Conservation (phyloP, 2,113 vertebrate species). For the Varanus komodoensis region DNA sequence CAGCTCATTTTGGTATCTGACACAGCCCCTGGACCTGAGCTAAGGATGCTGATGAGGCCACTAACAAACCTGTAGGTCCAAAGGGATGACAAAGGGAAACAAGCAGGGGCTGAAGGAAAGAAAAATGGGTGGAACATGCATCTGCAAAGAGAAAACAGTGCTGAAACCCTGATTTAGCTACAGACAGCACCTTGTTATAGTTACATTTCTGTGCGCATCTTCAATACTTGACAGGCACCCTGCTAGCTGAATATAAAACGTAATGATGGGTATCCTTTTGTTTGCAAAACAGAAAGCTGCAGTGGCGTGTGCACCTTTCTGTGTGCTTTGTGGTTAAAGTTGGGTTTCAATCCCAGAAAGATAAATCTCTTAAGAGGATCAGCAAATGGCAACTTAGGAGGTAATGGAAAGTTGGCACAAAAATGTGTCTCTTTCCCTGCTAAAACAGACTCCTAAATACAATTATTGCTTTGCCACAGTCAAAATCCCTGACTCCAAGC, state of each 20-base stretch:
- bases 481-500: constrained; percentile 14
- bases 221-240: not conserved
- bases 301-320: not conserved
- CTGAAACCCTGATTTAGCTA: not conserved
- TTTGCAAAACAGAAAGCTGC: not conserved
- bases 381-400: not conserved
- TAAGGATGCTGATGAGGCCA: too few relatives aligned
- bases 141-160: not conserved
- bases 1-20: too few relatives aligned
- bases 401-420: constrained; percentile 5
- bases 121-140: too few relatives aligned
- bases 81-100: too few relatives aligned
- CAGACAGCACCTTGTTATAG: not conserved
- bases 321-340: not conserved
- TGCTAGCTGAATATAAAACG: not conserved
- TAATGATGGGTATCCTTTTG: not conserved
- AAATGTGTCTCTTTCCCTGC: not conserved
- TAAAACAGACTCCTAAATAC: constrained; percentile 2
- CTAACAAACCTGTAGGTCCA: too few relatives aligned
- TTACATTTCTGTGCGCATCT: not conserved
- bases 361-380: constrained; percentile 33
- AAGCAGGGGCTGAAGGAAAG: too few relatives aligned
- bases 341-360: not conserved
- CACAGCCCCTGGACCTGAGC: too few relatives aligned
- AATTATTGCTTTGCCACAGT: not conserved